Percentiles rank a stretch among this genome's conserved stretches.
Evolutionary conservation across 1,140 invertebrate species (phyloP).

Genomic region (Pentalonia nigronervosa): DNA sequence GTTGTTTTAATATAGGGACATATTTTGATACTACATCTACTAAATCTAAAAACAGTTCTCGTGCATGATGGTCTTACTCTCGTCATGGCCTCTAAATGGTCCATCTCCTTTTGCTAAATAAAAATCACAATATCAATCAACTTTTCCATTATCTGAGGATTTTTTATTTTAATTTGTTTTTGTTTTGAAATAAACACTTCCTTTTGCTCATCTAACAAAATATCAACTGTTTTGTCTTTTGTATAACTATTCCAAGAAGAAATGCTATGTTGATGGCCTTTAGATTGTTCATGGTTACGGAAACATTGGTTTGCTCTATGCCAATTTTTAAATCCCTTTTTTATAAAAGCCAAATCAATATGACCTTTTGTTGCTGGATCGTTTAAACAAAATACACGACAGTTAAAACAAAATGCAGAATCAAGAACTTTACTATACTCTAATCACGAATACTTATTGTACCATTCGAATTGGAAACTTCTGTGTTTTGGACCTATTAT

Average conservation of each 20-base stretch:
- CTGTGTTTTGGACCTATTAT: constrained; percentile 18
- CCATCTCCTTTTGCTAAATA: constrained; percentile 29
- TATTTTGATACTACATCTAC: constrained; percentile 45
- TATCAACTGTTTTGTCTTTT: background rate
- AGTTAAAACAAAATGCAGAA: constrained; percentile 28
- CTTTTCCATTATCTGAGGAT: constrained; percentile 16
- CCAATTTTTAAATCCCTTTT: constrained; percentile 16
- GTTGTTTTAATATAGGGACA: constrained; percentile 50
- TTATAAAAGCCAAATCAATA: constrained; percentile 23
- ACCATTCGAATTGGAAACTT: constrained; percentile 36
- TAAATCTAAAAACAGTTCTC: constrained; percentile 37
- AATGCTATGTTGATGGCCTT: background rate
- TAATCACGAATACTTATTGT: constrained; percentile 33
- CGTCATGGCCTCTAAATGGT: constrained; percentile 36
- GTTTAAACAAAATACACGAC: constrained; percentile 16
- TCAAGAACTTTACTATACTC: constrained; percentile 24
- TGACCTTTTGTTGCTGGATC: background rate
- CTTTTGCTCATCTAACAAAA: constrained; percentile 15
- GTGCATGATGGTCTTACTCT: background rate
- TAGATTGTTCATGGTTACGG: background rate
- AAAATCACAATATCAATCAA: constrained; percentile 40
- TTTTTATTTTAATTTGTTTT: constrained; percentile 35
- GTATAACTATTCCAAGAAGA: constrained; percentile 29
- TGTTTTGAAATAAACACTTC: constrained; percentile 6
- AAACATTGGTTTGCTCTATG: constrained; percentile 29